Conservation (phyloP, 2,113 vertebrate genomes). For the Sturnus vulgaris region DNA sequence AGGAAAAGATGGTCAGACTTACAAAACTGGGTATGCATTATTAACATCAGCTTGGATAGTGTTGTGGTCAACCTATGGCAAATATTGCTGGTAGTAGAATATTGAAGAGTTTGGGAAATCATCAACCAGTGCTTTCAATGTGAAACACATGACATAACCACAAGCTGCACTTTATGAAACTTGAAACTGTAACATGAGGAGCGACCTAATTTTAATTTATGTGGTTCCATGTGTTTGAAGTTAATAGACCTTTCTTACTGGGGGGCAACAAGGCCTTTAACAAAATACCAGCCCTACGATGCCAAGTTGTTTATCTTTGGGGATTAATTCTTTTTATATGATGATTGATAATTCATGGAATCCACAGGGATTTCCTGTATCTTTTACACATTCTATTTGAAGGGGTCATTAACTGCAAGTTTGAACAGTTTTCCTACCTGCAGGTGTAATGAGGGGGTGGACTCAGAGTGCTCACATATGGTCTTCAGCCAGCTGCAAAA, state of each 20-base stretch:
- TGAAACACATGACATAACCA: slow-evolving; percentile 71
- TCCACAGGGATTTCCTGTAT: slow-evolving; percentile 27
- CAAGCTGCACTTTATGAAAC: slow-evolving; percentile 80
- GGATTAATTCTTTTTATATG: slow-evolving; percentile 68
- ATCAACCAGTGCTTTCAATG: slow-evolving; percentile 65
- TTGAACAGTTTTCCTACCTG: slow-evolving; percentile 24
- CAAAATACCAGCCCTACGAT: slow-evolving; percentile 51
- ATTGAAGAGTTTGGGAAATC: slow-evolving; percentile 69
- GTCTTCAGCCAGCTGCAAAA: neutral
- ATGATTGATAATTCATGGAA: slow-evolving; percentile 63
- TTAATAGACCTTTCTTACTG: slow-evolving; percentile 68
- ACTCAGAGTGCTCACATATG: neutral
- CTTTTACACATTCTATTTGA: slow-evolving; percentile 39
- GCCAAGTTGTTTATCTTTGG: slow-evolving; percentile 61
- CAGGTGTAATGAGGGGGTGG: neutral
- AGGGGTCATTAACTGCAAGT: slow-evolving; percentile 34
- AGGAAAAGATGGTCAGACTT: slow-evolving; percentile 56
- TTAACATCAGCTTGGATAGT: slow-evolving; percentile 65
- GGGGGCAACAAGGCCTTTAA: slow-evolving; percentile 57
- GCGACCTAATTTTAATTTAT: slow-evolving; percentile 85
- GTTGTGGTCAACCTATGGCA: slow-evolving; percentile 47
- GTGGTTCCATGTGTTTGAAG: slow-evolving; percentile 75
- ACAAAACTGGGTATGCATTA: slow-evolving; percentile 36
- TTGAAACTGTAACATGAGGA: slow-evolving; percentile 83
- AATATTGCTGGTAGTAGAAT: slow-evolving; percentile 41